Percentiles rank a stretch among this genome's conserved stretches.
phyloP scores from a whole-genome alignment of 2,888 invertebrate species.

The Chouioia cunea region DNA sequence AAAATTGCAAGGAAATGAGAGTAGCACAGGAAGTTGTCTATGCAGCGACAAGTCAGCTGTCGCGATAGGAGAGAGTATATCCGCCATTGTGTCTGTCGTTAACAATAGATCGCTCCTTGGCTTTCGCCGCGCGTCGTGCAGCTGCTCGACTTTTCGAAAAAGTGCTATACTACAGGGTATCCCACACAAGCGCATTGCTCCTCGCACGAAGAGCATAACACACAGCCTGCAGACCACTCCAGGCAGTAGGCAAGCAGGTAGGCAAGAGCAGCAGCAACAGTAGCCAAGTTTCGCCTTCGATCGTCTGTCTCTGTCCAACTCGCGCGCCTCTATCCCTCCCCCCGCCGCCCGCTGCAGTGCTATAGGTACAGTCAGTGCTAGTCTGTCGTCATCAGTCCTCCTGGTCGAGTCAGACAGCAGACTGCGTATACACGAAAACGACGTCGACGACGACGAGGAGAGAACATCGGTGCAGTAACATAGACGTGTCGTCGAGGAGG shows the following conservation, averaged over 20 bases:
- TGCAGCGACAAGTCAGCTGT: neutral
- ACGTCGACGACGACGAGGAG: slow-evolving; percentile 9
- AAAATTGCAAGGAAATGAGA: neutral
- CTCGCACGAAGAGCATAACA: neutral
- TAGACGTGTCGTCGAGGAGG: neutral
- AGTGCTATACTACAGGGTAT: neutral
- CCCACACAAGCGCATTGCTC: neutral
- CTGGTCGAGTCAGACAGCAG: neutral
- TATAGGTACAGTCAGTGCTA: neutral
- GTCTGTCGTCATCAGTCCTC: slow-evolving; percentile 20
- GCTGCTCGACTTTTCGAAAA: neutral
- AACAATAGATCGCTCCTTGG: neutral
- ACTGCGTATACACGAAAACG: slow-evolving; percentile 3
- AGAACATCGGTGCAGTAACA: neutral
- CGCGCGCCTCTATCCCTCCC: neutral
- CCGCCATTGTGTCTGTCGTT: slow-evolving; percentile 12
- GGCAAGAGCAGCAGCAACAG: too few species aligned
- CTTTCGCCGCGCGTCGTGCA: neutral
- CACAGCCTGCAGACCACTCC: neutral
- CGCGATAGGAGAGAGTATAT: neutral
- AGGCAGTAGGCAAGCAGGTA: too few species aligned
- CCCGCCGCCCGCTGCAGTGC: neutral
- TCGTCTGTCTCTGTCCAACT: neutral
- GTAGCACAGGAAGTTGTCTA: neutral
- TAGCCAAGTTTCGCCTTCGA: neutral